A percentile compares a stretch with the other conserved stretches of the same genome.
Evolutionary conservation across 1,140 invertebrate species (phyloP).

Genomic region (Camponotus floridanus): DNA sequence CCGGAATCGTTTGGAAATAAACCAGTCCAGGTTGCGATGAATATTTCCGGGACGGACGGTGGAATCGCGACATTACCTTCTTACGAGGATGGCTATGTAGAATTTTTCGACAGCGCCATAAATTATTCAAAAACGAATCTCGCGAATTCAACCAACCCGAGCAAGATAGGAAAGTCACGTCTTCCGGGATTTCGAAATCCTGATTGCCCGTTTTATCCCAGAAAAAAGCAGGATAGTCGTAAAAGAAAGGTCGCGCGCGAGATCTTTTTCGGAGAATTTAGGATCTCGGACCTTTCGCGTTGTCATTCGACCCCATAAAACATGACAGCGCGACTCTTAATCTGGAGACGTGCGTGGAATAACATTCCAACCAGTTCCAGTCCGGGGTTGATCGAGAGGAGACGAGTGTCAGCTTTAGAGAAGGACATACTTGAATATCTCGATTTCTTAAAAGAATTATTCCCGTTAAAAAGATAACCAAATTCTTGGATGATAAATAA

Average conservation of each 20-base stretch:
- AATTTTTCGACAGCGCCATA: slow-evolving; percentile 37
- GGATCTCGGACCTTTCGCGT: slow-evolving; percentile 10
- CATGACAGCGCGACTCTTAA: slow-evolving; percentile 35
- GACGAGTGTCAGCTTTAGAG: not conserved
- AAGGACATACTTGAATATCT: not conserved
- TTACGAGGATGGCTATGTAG: not conserved
- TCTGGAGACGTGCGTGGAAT: slow-evolving; percentile 43
- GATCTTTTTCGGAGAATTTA: slow-evolving; percentile 32
- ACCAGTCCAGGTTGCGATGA: slow-evolving; percentile 20
- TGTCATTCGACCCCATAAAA: slow-evolving; percentile 18
- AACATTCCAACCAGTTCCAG: slow-evolving; percentile 45
- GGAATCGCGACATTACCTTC: slow-evolving; percentile 11
- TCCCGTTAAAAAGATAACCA: not conserved
- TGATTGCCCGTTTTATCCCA: slow-evolving; percentile 21
- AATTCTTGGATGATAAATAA: not conserved
- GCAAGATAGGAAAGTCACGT: slow-evolving; percentile 19
- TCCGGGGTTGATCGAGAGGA: not conserved
- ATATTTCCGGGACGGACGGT: slow-evolving; percentile 25
- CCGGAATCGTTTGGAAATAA: slow-evolving; percentile 9
- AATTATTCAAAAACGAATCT: slow-evolving; percentile 42
- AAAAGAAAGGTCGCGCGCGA: slow-evolving; percentile 38
- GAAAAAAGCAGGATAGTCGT: not conserved
- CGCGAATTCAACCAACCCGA: not conserved
- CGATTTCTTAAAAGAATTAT: not conserved
- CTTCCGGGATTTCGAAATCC: slow-evolving; percentile 23